Evolutionary conservation across 2,888 invertebrate genomes (phyloP).

Genomic region (Eubasilissa splendida): DNA sequence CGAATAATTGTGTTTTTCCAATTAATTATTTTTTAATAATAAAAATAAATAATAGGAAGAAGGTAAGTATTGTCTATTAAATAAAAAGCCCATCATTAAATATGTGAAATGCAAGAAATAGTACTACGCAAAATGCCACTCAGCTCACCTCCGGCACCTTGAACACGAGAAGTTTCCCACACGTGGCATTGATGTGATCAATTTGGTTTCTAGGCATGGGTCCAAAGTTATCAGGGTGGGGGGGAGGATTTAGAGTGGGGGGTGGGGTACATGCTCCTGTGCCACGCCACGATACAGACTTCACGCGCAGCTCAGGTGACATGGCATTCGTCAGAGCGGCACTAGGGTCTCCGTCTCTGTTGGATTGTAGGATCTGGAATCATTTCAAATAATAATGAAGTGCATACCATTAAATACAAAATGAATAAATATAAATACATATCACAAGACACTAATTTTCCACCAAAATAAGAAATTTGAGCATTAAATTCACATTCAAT

Average conservation of each 20-base stretch:
- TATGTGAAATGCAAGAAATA: not conserved
- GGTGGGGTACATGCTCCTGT: conserved; percentile 78
- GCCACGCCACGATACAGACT: conserved; percentile 78
- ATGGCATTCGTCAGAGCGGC: conserved; percentile 75
- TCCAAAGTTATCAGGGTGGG: conserved; percentile 77
- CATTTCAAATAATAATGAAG: too few relatives aligned
- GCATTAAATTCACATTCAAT: too few relatives aligned
- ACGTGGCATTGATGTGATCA: conserved; percentile 86
- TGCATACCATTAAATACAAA: too few relatives aligned
- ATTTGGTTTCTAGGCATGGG: conserved; percentile 89
- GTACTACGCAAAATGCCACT: not conserved
- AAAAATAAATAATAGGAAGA: too few relatives aligned
- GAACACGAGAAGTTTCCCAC: conserved; percentile 86
- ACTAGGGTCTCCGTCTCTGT: conserved; percentile 75
- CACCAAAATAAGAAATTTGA: too few relatives aligned
- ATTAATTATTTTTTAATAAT: too few relatives aligned
- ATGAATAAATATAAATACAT: too few relatives aligned
- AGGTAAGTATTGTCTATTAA: too few relatives aligned
- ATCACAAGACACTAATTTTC: too few relatives aligned
- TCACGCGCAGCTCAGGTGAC: conserved; percentile 77
- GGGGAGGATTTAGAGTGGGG: conserved; percentile 71
- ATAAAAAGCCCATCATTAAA: not conserved
- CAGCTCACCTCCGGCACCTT: conserved; percentile 82
- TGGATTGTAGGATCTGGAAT: conserved; percentile 68
- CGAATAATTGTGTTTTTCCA: too few relatives aligned